Evolutionary conservation across 2,888 invertebrate species (phyloP).

Genomic region (Oligia strigilis): DNA sequence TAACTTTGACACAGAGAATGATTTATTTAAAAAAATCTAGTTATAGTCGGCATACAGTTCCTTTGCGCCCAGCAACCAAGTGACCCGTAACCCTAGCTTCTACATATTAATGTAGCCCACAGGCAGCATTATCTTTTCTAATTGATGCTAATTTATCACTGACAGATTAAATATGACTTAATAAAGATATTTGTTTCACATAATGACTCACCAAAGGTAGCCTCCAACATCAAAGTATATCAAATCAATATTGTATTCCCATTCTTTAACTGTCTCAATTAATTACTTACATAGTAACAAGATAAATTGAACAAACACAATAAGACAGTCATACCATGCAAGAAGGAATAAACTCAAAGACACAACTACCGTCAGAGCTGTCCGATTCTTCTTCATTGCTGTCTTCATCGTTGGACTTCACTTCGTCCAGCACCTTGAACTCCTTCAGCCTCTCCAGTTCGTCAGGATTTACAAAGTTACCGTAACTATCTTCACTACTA

Average conservation of each 20-base stretch:
- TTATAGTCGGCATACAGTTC: not conserved
- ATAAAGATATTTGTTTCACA: not conserved
- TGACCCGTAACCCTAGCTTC: not conserved
- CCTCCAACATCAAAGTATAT: not conserved
- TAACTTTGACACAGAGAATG: no score
- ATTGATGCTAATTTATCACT: not conserved
- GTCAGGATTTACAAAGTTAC: constrained; percentile 76
- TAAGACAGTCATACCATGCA: constrained; percentile 48
- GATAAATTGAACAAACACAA: not conserved
- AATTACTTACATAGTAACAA: not conserved
- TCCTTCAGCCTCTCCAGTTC: constrained; percentile 83
- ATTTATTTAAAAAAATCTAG: not conserved
- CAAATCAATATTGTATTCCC: not conserved
- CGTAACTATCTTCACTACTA: constrained; percentile 69
- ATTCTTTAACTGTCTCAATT: constrained; percentile 10
- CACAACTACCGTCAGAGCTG: constrained; percentile 80
- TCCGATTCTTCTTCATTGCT: constrained; percentile 83
- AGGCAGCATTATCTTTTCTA: not conserved
- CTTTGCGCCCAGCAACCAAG: no score
- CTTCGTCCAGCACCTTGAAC: constrained; percentile 87
- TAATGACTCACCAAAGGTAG: not conserved
- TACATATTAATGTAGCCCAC: not conserved
- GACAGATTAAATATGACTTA: not conserved
- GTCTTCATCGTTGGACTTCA: constrained; percentile 85
- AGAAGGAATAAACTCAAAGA: constrained; percentile 41